These are phyloP conservation scores for Morone saxatilis DNA, from an alignment of 2,113 vertebrate genomes.

Conservation along the genomic window DNA sequence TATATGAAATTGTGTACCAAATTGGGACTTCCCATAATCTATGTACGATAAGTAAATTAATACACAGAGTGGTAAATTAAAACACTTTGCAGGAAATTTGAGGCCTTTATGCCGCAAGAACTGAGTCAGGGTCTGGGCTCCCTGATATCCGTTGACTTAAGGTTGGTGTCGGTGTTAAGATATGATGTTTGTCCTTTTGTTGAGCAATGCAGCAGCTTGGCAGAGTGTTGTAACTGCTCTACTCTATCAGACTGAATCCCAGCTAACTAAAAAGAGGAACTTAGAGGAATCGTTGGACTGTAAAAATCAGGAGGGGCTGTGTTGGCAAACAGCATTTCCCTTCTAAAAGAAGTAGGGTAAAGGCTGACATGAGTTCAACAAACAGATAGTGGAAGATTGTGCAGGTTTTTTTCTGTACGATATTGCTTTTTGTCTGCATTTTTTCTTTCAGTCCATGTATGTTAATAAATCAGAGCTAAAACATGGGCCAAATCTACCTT, in stretches of 20 bases:
- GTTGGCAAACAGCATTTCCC: constrained; percentile 55
- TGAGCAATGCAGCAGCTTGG: constrained; percentile 44
- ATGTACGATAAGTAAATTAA: not conserved
- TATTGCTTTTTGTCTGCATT: not conserved
- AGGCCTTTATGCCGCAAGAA: not conserved
- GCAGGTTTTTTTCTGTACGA: not conserved
- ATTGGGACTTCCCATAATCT: not conserved
- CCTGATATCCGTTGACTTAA: not conserved
- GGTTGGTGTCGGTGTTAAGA: not conserved
- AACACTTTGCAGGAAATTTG: not conserved
- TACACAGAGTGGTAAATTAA: not conserved
- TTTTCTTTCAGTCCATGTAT: not conserved
- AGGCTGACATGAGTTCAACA: not conserved
- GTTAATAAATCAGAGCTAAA: not conserved
- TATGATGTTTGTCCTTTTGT: constrained; percentile 43
- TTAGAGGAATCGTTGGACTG: constrained; percentile 66
- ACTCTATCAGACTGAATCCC: not conserved
- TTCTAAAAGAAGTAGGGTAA: not conserved
- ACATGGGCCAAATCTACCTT: not conserved
- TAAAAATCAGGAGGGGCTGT: constrained; percentile 62
- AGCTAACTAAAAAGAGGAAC: constrained; percentile 74
- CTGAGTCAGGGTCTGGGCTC: not conserved
- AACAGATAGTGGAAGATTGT: constrained; percentile 9
- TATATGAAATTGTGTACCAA: not conserved
- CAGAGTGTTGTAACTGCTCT: constrained; percentile 24